These are phyloP conservation scores for Pseudeuparius sepicola DNA, from an alignment of 2,888 invertebrate genomes.

Conservation along the genomic window DNA sequence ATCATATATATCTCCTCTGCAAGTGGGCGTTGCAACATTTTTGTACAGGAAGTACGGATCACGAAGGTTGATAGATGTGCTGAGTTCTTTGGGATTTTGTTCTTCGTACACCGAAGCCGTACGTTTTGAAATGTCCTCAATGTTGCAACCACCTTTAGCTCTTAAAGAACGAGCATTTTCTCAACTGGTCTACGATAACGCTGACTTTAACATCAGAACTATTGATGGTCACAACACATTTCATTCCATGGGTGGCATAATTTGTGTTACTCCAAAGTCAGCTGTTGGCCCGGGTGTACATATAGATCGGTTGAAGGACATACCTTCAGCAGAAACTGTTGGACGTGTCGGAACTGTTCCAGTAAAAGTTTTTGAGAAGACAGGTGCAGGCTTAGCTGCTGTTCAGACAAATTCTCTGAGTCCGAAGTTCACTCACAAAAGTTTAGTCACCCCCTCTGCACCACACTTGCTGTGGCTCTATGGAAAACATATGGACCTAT, in stretches of 20 bases:
- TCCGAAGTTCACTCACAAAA: no score
- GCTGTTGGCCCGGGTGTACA: conserved; percentile 11
- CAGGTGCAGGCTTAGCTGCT: no score
- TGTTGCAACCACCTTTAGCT: conserved; percentile 3
- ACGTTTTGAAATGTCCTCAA: conserved; percentile 8
- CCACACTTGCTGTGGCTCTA: conserved; percentile 2
- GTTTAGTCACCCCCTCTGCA: conserved; percentile 1
- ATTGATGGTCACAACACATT: conserved; percentile 15
- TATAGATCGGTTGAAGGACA: conserved; percentile 6
- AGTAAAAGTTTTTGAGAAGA: no score
- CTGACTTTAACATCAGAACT: conserved; percentile 12
- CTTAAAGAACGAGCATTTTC: conserved; percentile 5
- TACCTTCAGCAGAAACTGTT: conserved; percentile 7
- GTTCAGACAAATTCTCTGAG: no score
- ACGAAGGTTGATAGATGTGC: conserved; percentile 12
- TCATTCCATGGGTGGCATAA: conserved; percentile 12
- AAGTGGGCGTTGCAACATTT: conserved; percentile 8
- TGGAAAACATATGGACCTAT: no score
- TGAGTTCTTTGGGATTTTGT: conserved; percentile 10
- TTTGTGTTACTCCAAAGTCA: conserved; percentile 8
- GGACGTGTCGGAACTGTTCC: conserved; percentile 9
- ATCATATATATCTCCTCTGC: no score
- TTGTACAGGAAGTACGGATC: conserved; percentile 15
- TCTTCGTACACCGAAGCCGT: conserved; percentile 7
- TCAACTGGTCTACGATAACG: conserved; percentile 11